phyloP scores from a whole-genome alignment of 1,140 invertebrate species.

The Drosophila trapezifrons region DNA sequence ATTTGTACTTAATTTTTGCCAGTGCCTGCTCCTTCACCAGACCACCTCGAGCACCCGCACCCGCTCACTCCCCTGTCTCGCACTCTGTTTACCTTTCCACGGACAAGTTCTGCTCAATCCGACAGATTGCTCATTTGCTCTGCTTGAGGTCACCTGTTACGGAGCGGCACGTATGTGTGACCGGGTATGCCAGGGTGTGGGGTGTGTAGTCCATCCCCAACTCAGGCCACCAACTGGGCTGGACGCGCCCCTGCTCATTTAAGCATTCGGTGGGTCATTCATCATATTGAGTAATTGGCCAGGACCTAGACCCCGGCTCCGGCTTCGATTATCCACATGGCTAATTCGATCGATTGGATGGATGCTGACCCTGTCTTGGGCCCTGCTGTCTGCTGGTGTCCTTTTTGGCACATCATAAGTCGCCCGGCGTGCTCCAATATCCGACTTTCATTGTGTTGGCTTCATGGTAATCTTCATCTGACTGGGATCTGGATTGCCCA shows the following conservation, averaged over 20 bases:
- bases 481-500: not conserved
- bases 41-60: constrained; percentile 11
- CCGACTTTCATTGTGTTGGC: not conserved
- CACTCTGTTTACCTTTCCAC: constrained; percentile 32
- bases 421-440: not conserved
- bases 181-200: not conserved
- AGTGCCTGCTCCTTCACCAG: not conserved
- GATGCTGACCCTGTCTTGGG: constrained; percentile 18
- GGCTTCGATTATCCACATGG: constrained; percentile 44
- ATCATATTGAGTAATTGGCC: constrained; percentile 53
- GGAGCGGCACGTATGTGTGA: not conserved
- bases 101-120: constrained; percentile 35
- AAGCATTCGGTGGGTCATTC: constrained; percentile 28
- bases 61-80: not conserved
- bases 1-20: too few species aligned
- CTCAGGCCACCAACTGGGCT: not conserved
- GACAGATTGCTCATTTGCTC: constrained; percentile 58
- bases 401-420: not conserved
- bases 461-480: not conserved
- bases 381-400: not conserved
- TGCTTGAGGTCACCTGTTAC: constrained; percentile 57
- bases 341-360: constrained; percentile 25
- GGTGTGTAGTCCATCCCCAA: not conserved
- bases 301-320: constrained; percentile 7
- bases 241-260: constrained; percentile 20